Evolutionary conservation across 2,888 invertebrate genomes (phyloP).

Genomic region (Rhagonycha fulva): DNA sequence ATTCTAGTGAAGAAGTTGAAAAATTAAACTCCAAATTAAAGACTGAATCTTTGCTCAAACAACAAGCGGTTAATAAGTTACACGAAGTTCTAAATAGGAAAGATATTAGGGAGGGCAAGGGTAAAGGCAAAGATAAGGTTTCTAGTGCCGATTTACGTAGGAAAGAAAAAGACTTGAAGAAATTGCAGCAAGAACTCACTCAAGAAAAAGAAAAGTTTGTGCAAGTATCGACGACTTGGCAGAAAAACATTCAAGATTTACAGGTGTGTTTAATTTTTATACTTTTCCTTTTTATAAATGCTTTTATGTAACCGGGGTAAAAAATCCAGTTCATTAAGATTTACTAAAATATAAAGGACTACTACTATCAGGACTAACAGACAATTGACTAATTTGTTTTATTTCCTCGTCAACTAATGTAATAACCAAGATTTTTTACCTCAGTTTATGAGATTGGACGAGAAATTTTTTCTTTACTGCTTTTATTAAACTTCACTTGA

Average conservation of each 20-base stretch:
- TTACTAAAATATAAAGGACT: no score
- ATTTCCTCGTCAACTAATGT: neutral
- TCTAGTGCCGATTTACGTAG: slow-evolving; percentile 79
- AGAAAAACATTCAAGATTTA: slow-evolving; percentile 84
- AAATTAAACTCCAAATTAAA: slow-evolving; percentile 82
- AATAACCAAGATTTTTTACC: no score
- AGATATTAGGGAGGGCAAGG: slow-evolving; percentile 70
- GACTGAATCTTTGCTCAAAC: slow-evolving; percentile 85
- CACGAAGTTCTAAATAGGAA: slow-evolving; percentile 97
- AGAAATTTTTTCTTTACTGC: no score
- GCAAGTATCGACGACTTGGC: slow-evolving; percentile 81
- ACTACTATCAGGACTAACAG: no score
- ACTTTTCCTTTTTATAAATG: neutral
- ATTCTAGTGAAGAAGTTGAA: slow-evolving; percentile 78
- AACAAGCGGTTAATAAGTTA: slow-evolving; percentile 95
- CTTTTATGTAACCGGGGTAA: neutral
- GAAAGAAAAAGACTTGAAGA: slow-evolving; percentile 94
- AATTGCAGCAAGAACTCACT: slow-evolving; percentile 91
- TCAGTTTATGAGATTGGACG: no score
- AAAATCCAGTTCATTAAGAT: no score
- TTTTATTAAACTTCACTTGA: no score
- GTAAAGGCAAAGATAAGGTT: slow-evolving; percentile 81
- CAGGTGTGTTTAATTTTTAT: slow-evolving; percentile 45
- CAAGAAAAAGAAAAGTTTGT: slow-evolving; percentile 94
- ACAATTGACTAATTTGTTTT: neutral